phyloP scores from a whole-genome alignment of 1,140 invertebrate species.

The Drosophila quadrilineata region DNA sequence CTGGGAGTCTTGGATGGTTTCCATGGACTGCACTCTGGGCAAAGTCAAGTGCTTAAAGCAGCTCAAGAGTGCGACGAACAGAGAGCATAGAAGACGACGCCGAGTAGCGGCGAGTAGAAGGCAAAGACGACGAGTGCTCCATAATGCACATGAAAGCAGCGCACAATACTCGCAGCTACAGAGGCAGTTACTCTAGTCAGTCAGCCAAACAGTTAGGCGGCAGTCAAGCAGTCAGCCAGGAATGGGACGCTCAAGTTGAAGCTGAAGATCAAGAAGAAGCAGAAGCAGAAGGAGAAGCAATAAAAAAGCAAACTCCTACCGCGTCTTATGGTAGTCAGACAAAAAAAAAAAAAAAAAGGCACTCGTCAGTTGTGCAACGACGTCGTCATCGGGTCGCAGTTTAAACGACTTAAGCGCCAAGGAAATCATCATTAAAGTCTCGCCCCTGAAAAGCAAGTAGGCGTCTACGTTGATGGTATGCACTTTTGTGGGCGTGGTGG shows the following conservation, averaged over 20 bases:
- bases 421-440: slow-evolving; percentile 80
- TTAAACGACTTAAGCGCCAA: slow-evolving; percentile 77
- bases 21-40: slow-evolving; percentile 42
- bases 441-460: slow-evolving; percentile 38
- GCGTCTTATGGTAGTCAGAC: slow-evolving; percentile 49
- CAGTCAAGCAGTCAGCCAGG: background rate
- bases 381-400: slow-evolving; percentile 54
- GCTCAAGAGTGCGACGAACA: slow-evolving; percentile 59
- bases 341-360: slow-evolving; percentile 78
- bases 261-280: background rate
- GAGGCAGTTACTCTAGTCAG: slow-evolving; percentile 30
- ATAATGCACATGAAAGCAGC: slow-evolving; percentile 75
- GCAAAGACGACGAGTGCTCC: slow-evolving; percentile 51
- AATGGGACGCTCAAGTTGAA: background rate
- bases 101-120: background rate
- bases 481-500: slow-evolving; percentile 38
- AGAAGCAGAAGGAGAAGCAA: slow-evolving; percentile 23
- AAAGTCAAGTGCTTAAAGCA: slow-evolving; percentile 78
- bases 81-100: background rate
- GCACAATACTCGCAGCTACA: slow-evolving; percentile 20
- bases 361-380: slow-evolving; percentile 64
- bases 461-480: slow-evolving; percentile 28
- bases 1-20: slow-evolving; percentile 7
- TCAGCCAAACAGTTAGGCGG: background rate
- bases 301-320: slow-evolving; percentile 41